Base-by-base conservation (phyloP, 2,797 vertebrate species). In the Myripristis murdjan region DNA sequence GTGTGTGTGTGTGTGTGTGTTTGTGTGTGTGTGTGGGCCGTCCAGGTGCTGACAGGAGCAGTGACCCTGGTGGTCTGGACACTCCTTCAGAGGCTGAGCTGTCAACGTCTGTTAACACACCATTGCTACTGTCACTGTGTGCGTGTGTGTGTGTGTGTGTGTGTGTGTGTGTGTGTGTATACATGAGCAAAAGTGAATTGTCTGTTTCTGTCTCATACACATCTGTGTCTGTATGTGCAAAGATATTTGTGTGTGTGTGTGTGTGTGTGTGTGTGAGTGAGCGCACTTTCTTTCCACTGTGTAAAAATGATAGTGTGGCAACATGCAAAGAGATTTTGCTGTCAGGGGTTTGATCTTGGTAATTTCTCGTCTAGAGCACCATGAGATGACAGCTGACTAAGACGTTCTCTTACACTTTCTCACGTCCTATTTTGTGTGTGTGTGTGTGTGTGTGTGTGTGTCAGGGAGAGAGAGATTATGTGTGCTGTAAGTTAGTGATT, bases 331-430 rank as follows among this genome's bases (percentile, higher is more conserved):
- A 54, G 61, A 41, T 63, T 77, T 31, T 51, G 28, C 52, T 70
- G 46, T 75, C 49, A 58, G 59, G 49, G 78, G n/a, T 58, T 70
- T 16, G 33, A 23, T 53, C 72, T 72, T 56, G 58, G 60, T 57
- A 65, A 48, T 59, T 55, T 43, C 31, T 51, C 57, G 54, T 58
- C 39, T 15, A 11, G 5, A 71, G 64, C 76, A 26, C 22, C 1
- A 33, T 14, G 15, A 57, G 62, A 64, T 65, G 60, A 77, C 67
- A 66, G 63, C 64, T 77, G 67, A 80, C 70, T 72, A 67, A 79
- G 63, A 60, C 33, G n/a, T 49, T 49, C 26, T 53, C 33, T 63
- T 44, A 51, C 43, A 47, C 44, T 24, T 16, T 4, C 39, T 46
- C 23, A 35, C 2, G 0, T 20, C 28, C 52, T 26, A 16, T 28